Percentiles rank a stretch among this genome's conserved stretches.
These are phyloP conservation scores for Leptogaster cylindrica DNA, from an alignment of 2,888 invertebrate genomes.

Conservation along the genomic window DNA sequence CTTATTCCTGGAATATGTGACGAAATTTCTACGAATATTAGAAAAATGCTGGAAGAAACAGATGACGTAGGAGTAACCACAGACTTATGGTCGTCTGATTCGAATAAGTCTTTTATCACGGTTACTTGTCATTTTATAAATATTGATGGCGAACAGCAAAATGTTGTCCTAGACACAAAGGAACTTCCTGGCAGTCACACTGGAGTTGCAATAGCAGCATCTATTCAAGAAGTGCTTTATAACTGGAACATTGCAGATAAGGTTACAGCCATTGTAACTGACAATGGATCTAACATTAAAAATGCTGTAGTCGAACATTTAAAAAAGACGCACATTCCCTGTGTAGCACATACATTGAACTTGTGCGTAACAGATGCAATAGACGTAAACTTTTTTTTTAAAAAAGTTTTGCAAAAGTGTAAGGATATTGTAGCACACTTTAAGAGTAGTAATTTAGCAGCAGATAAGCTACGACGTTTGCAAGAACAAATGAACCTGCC, in stretches of 20 bases:
- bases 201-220: neutral
- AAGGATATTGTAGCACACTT: slow-evolving; percentile 40
- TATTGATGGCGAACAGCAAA: neutral
- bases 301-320: slow-evolving; percentile 22
- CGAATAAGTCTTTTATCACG: neutral
- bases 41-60: neutral
- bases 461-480: slow-evolving; percentile 10
- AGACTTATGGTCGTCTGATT: neutral
- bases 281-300: slow-evolving; percentile 35
- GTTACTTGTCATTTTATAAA: neutral
- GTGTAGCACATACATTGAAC: slow-evolving; percentile 31
- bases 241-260: slow-evolving; percentile 2
- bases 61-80: neutral
- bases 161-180: too few species aligned
- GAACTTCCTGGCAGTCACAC: neutral
- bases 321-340: slow-evolving; percentile 37
- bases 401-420: too few species aligned
- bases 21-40: neutral
- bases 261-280: slow-evolving; percentile 26
- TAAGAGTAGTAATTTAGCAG: slow-evolving; percentile 23
- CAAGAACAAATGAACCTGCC: slow-evolving; percentile 22
- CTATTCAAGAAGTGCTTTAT: neutral
- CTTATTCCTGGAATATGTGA: neutral
- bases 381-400: too few species aligned
- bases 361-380: too few species aligned